These are phyloP conservation scores for Setophaga kirtlandii DNA, from an alignment of 2,113 vertebrate species.

Conservation along the genomic window DNA sequence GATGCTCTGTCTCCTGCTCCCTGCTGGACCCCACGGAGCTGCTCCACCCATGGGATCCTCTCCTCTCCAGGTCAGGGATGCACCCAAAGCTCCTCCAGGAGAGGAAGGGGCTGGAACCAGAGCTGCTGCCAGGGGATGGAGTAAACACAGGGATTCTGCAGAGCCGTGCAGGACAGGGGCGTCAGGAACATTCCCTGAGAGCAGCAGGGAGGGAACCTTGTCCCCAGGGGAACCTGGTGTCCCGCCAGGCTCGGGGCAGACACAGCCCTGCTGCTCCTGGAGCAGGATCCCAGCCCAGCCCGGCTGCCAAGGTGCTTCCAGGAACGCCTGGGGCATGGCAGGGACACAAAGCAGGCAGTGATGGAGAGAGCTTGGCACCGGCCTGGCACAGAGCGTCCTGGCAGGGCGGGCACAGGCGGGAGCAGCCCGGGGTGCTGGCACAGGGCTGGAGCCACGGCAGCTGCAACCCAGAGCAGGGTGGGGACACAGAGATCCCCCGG, in stretches of 20 bases:
- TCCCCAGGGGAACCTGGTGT: not conserved
- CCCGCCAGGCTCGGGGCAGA: not conserved
- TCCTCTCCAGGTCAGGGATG: not conserved
- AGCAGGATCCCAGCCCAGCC: not conserved
- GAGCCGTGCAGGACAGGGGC: not conserved
- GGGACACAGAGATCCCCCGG: not conserved
- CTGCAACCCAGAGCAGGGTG: fast-evolving
- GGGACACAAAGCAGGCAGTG: not conserved
- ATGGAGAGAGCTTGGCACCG: not conserved
- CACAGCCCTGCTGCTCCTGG: not conserved
- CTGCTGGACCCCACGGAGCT: not conserved
- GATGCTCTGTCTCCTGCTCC: not conserved
- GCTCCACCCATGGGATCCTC: not conserved
- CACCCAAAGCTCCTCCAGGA: not conserved
- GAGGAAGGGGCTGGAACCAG: not conserved
- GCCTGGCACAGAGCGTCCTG: conserved; percentile 26
- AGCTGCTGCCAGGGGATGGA: not conserved
- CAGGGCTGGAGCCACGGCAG: fast-evolving
- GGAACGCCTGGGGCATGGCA: not conserved
- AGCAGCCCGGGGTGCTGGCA: not conserved
- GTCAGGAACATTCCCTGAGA: not conserved
- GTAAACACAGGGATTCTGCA: fast-evolving
- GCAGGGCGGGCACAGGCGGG: not conserved
- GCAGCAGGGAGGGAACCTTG: not conserved
- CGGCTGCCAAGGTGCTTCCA: not conserved